phyloP scores from a whole-genome alignment of 2,888 invertebrate genomes.

The Arrhopalites spinosus region DNA sequence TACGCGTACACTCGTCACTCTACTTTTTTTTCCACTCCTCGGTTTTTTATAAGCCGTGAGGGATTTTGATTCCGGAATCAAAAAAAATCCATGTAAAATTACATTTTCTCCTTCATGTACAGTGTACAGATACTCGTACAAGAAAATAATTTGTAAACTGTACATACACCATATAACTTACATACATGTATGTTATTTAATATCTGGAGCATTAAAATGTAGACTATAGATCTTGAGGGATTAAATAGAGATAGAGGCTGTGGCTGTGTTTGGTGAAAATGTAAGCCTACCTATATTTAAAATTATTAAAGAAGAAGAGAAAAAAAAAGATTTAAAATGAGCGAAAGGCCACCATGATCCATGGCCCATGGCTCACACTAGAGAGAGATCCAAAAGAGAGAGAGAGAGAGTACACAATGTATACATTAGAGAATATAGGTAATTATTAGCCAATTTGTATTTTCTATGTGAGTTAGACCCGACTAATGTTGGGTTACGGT shows the following conservation, averaged over 20 bases:
- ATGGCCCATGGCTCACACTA: background rate
- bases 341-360: slow-evolving; percentile 27
- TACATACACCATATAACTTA: background rate
- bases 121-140: background rate
- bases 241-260: too few relatives aligned
- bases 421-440: slow-evolving; percentile 26
- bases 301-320: background rate
- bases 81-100: background rate
- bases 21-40: too few relatives aligned
- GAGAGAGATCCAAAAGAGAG: too few relatives aligned
- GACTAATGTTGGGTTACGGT: slow-evolving; percentile 43
- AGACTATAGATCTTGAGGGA: background rate
- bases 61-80: too few relatives aligned
- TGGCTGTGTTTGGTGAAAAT: too few relatives aligned
- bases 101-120: background rate
- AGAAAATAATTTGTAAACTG: background rate
- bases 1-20: too few relatives aligned
- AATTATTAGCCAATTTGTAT: slow-evolving; percentile 46
- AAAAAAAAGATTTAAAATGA: background rate
- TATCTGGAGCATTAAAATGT: background rate
- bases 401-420: slow-evolving; percentile 22
- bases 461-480: slow-evolving; percentile 35
- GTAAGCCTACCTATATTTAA: too few relatives aligned
- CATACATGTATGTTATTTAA: background rate
- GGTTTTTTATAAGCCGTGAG: too few relatives aligned